Evolutionary conservation across 1,140 invertebrate genomes (phyloP).

Genomic region (Mesaphorura yosii): DNA sequence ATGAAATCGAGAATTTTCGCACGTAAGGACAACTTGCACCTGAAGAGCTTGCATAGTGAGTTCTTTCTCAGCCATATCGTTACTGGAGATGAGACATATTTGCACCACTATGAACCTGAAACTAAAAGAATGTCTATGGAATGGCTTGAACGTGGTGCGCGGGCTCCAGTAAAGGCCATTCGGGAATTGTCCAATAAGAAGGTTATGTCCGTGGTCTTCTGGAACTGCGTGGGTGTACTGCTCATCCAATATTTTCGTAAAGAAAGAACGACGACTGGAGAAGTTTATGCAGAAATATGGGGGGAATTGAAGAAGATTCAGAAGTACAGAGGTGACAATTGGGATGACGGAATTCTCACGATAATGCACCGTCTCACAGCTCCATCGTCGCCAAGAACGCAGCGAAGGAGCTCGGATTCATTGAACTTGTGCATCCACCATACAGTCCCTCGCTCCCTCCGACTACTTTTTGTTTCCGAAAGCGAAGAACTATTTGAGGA

Average conservation of each 20-base stretch:
- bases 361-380: not conserved
- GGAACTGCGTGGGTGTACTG: not conserved
- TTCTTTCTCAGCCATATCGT: slow-evolving; percentile 13
- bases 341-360: too few relatives aligned
- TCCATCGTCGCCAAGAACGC: slow-evolving; percentile 28
- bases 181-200: not conserved
- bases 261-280: slow-evolving; percentile 2
- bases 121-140: slow-evolving; percentile 12
- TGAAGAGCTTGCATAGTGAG: not conserved
- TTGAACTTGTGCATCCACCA: slow-evolving; percentile 39
- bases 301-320: not conserved
- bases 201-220: not conserved
- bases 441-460: slow-evolving; percentile 38
- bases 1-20: not conserved
- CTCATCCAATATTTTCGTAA: slow-evolving; percentile 4
- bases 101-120: slow-evolving; percentile 13
- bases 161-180: not conserved
- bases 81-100: slow-evolving; percentile 14
- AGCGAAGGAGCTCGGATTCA: slow-evolving; percentile 35
- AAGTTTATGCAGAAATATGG: slow-evolving; percentile 3
- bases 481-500: slow-evolving; percentile 17
- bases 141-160: not conserved
- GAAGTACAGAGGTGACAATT: too few relatives aligned
- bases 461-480: slow-evolving; percentile 36
- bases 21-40: slow-evolving; percentile 4